Base-by-base conservation (phyloP, 2,888 invertebrate genomes). In the Meandrusa payeni region DNA sequence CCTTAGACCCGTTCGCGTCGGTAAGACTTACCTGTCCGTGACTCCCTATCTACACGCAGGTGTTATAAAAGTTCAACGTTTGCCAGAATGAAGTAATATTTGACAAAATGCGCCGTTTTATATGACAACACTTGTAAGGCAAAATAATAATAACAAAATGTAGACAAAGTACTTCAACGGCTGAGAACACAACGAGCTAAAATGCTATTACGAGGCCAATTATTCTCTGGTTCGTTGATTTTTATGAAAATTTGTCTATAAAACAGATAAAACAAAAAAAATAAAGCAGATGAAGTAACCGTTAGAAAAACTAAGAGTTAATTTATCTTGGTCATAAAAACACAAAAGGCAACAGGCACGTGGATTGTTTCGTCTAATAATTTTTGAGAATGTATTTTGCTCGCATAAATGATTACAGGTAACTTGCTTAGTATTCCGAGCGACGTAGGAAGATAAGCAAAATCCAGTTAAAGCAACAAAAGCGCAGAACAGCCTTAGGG, bases 221-320 rank as follows among this genome's bases (percentile, higher is more conserved):
- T 27, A 28, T 20, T 32, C 13, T 13, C 9, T n/a, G 27, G 22
- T 13, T 41, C 41, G 41, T 41, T 26, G 20, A 33, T 1, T 41
- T 41, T 41, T 34, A 41, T 34, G 41, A 9, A 40, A 31, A 32
- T 32, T 26, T 17, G 17, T 26, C 7, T 19, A 24, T 40, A 7
- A 37, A 7, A 28, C 6, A 27, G n/a, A 26, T 26, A 3, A 6
- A 7, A 6, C n/a, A 37, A 37, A 17, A 26, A 36, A 17, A 19
- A 36, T n/a, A 12, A 9, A 17, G 10, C n/a, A 7, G 7, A 15
- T 15, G 9, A 15, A 31, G 6, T 15, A 20, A n/a, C 11, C 19
- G 20, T 32, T 3, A 32, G 5, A 36, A 36, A 13, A 23, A 36
- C 13, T 15, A 7, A n/a, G 5, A 26, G 17, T n/a, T 26, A 36